Evolutionary conservation across 2,797 vertebrate genomes (phyloP).

Genomic region (Falco rusticolus): DNA sequence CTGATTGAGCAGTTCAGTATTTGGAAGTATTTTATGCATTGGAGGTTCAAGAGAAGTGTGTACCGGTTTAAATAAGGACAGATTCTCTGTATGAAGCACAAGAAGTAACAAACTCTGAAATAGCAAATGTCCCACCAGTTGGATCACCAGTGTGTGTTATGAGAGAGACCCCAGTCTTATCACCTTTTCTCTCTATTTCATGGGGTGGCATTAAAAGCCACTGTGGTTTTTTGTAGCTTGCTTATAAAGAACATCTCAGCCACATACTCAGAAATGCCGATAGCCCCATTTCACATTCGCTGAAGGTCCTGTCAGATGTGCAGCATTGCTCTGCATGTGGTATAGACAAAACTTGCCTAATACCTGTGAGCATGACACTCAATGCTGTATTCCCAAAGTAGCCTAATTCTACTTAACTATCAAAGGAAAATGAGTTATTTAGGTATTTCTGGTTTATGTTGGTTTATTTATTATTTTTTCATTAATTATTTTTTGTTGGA

Average conservation of each 20-base stretch:
- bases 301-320: not conserved
- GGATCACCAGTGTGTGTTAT: not conserved
- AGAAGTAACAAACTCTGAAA: not conserved
- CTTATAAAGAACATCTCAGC: not conserved
- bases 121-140: not conserved
- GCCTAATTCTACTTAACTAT: not conserved
- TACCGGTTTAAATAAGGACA: not conserved
- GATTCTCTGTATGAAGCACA: not conserved
- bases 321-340: not conserved
- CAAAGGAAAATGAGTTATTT: not conserved
- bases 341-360: not conserved
- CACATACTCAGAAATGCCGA: not conserved
- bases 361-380: not conserved
- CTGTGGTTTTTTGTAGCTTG: not conserved
- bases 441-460: not conserved
- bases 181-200: not conserved
- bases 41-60: not conserved
- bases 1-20: not conserved
- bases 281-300: not conserved
- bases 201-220: not conserved
- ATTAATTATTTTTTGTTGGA: not conserved
- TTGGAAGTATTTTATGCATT: rapidly evolving
- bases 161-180: not conserved
- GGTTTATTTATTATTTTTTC: not conserved
- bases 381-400: not conserved